These are phyloP conservation scores for Argyrosomus japonicus DNA, from an alignment of 2,113 vertebrate genomes.

Conservation along the genomic window DNA sequence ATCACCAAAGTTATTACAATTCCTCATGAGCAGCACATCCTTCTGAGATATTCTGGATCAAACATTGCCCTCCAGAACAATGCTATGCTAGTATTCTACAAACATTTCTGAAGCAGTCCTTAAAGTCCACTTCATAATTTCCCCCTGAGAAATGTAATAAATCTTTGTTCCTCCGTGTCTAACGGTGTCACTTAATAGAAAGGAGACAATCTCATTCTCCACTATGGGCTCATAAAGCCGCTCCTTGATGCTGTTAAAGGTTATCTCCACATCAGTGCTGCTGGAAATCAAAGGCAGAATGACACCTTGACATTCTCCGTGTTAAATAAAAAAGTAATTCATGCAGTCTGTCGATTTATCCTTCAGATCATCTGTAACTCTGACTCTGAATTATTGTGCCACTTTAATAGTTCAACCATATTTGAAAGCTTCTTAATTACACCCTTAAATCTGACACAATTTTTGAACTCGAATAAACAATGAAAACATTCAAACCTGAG, in stretches of 20 bases:
- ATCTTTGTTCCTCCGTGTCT: background rate
- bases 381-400: background rate
- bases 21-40: no score
- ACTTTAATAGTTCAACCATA: background rate
- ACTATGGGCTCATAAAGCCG: background rate
- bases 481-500: background rate
- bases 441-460: background rate
- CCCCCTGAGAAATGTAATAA: background rate
- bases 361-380: background rate
- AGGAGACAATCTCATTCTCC: background rate
- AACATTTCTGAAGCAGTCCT: background rate
- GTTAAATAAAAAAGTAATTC: constrained; percentile 8
- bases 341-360: background rate
- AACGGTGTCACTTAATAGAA: background rate
- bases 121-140: background rate
- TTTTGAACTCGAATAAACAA: background rate
- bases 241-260: background rate
- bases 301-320: background rate
- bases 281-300: background rate
- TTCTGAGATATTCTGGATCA: background rate
- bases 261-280: background rate
- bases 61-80: background rate
- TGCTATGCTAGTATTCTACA: background rate
- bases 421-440: background rate
- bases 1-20: no score